Evolutionary conservation across 2,113 vertebrate species (phyloP).

Genomic region (Epinephelus cyanopodus): DNA sequence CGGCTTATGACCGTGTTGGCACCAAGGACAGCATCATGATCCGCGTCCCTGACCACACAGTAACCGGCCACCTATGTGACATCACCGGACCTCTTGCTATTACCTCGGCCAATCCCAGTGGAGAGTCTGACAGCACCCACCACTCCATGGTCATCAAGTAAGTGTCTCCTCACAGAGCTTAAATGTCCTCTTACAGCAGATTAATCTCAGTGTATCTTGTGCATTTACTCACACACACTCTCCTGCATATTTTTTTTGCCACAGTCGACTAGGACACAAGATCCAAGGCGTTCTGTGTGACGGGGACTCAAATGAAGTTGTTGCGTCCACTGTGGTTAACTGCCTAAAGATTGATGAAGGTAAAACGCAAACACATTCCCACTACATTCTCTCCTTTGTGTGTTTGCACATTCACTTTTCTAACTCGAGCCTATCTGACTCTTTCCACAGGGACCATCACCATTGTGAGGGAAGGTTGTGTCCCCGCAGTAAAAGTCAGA

Average conservation of each 20-base stretch:
- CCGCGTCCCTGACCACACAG: slow-evolving; percentile 90
- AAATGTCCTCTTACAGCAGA: not conserved
- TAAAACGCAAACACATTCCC: slow-evolving; percentile 59
- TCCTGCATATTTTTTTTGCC: not conserved
- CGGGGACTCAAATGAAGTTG: slow-evolving; percentile 89
- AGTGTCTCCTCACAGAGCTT: slow-evolving; percentile 44
- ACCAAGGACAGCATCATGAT: slow-evolving; percentile 94
- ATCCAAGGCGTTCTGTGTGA: slow-evolving; percentile 92
- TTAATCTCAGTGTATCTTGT: not conserved
- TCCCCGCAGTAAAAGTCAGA: slow-evolving; percentile 86
- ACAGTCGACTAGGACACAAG: slow-evolving; percentile 89
- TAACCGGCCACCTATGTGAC: slow-evolving; percentile 88
- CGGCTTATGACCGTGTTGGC: slow-evolving; percentile 89
- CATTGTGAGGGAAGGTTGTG: slow-evolving; percentile 90
- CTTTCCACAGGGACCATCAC: slow-evolving; percentile 83
- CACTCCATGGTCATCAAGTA: slow-evolving; percentile 92
- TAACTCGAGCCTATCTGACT: slow-evolving; percentile 21
- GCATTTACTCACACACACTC: not conserved
- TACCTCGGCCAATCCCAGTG: slow-evolving; percentile 93
- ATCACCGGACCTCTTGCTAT: slow-evolving; percentile 91
- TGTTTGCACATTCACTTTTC: not conserved
- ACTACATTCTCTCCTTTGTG: not conserved
- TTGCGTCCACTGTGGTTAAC: slow-evolving; percentile 91
- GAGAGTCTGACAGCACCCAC: slow-evolving; percentile 91
- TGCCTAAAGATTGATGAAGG: slow-evolving; percentile 90